These are phyloP conservation scores for Drosophila bipectinata DNA, from an alignment of 1,140 invertebrate genomes.

Conservation along the genomic window DNA sequence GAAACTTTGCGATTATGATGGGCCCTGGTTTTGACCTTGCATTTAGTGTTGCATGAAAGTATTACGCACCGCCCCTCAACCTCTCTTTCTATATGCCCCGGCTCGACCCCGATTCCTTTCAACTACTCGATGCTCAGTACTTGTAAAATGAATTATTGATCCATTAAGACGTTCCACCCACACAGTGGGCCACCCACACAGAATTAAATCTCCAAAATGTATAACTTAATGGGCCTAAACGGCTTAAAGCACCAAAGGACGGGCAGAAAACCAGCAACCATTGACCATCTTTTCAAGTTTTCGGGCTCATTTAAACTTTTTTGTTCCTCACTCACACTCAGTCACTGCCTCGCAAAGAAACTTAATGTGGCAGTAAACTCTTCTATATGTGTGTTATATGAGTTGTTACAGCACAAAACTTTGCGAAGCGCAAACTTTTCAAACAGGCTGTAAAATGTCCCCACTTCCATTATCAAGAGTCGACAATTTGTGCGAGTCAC, in stretches of 20 bases:
- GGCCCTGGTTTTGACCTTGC: constrained; percentile 45
- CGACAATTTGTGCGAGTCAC: constrained; percentile 25
- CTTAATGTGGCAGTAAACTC: constrained; percentile 6
- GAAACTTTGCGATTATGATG: constrained; percentile 44
- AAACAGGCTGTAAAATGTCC: constrained; percentile 45
- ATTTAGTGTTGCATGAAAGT: constrained; percentile 43
- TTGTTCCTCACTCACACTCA: background rate
- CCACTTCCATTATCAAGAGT: constrained; percentile 40
- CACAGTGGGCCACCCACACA: too few species aligned
- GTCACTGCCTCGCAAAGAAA: constrained; percentile 9
- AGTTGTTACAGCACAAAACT: constrained; percentile 12
- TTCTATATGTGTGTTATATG: background rate
- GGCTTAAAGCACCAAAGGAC: background rate
- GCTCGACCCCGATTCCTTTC: constrained; percentile 51
- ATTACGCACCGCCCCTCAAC: constrained; percentile 27
- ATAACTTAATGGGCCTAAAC: constrained; percentile 14
- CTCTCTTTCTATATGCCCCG: constrained; percentile 22
- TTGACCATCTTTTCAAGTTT: constrained; percentile 15
- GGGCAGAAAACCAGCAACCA: constrained; percentile 11
- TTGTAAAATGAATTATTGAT: constrained; percentile 72
- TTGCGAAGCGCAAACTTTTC: constrained; percentile 18
- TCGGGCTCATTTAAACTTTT: constrained; percentile 28
- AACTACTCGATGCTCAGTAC: constrained; percentile 40
- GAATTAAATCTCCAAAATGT: background rate
- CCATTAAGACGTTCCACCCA: constrained; percentile 27